Percentiles rank a stretch among this genome's conserved stretches.
These are phyloP conservation scores for Meloidogyne chitwoodi DNA, from an alignment of 1,140 invertebrate genomes.

Conservation along the genomic window DNA sequence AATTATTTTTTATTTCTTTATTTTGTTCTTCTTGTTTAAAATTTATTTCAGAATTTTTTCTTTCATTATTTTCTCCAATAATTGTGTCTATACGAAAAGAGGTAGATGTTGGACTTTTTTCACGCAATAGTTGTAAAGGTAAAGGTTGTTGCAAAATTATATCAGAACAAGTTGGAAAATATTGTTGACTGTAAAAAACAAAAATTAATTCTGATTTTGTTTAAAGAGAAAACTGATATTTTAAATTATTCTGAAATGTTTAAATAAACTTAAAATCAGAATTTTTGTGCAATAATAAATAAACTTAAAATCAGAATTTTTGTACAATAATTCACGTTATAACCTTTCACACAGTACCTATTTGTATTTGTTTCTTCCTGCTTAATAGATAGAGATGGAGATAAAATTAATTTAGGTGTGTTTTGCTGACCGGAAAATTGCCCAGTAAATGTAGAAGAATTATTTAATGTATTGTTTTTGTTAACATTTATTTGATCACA, in stretches of 20 bases:
- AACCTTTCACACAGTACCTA: background rate
- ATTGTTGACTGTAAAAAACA: background rate
- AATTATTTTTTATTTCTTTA: background rate
- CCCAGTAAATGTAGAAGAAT: background rate
- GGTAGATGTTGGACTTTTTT: background rate
- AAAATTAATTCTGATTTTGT: too few species aligned
- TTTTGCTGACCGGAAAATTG: background rate
- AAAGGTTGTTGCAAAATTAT: background rate
- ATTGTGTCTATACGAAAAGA: slow-evolving; percentile 17
- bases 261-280: background rate
- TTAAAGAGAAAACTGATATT: too few species aligned
- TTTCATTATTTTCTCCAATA: background rate
- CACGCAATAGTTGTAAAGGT: background rate
- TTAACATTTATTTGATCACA: background rate
- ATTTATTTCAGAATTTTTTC: background rate
- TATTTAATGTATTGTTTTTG: background rate
- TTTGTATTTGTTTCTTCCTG: background rate
- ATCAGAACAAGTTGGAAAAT: background rate
- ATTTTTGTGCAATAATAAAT: background rate
- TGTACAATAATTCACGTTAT: background rate
- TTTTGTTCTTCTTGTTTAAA: background rate
- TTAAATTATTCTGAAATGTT: too few species aligned
- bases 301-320: too few species aligned
- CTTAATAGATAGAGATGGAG: background rate
- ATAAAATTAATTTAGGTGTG: background rate